phyloP scores from a whole-genome alignment of 1,140 invertebrate genomes.

The Sminthurinus signatus region DNA sequence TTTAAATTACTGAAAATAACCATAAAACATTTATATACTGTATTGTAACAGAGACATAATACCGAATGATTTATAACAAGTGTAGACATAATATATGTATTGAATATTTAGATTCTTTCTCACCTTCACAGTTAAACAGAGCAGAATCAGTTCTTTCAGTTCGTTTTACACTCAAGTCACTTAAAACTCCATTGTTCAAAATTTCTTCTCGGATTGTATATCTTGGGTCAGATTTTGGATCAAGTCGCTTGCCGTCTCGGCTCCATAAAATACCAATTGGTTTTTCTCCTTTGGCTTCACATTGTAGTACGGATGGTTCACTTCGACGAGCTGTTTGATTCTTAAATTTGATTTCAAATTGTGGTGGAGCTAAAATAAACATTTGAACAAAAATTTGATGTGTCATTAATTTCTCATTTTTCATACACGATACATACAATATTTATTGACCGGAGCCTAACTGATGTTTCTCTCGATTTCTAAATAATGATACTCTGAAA shows the following conservation, averaged over 20 bases:
- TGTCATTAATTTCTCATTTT: no score
- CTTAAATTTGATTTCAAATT: slow-evolving; percentile 84
- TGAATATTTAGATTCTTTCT: no score
- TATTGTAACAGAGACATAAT: no score
- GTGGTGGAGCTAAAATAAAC: slow-evolving; percentile 75
- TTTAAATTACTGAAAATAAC: no score
- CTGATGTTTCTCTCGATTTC: no score
- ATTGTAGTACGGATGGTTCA: slow-evolving; percentile 76
- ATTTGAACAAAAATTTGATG: no score
- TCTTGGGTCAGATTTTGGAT: slow-evolving; percentile 62
- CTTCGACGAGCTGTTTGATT: slow-evolving; percentile 83
- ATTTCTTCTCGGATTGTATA: slow-evolving; percentile 90
- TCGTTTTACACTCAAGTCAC: slow-evolving; percentile 79
- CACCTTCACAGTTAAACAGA: slow-evolving; percentile 87
- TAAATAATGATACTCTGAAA: no score
- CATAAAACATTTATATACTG: no score
- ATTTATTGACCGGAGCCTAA: no score
- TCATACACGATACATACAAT: no score
- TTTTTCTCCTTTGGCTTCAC: slow-evolving; percentile 68
- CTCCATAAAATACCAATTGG: slow-evolving; percentile 94
- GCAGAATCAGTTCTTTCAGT: slow-evolving; percentile 86
- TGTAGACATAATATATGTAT: no score
- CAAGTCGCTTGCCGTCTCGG: slow-evolving; percentile 84
- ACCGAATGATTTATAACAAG: no score
- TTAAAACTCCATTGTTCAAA: slow-evolving; percentile 73